Evolutionary conservation across 2,113 vertebrate species (phyloP).

Genomic region (Nannobrachium achirus): DNA sequence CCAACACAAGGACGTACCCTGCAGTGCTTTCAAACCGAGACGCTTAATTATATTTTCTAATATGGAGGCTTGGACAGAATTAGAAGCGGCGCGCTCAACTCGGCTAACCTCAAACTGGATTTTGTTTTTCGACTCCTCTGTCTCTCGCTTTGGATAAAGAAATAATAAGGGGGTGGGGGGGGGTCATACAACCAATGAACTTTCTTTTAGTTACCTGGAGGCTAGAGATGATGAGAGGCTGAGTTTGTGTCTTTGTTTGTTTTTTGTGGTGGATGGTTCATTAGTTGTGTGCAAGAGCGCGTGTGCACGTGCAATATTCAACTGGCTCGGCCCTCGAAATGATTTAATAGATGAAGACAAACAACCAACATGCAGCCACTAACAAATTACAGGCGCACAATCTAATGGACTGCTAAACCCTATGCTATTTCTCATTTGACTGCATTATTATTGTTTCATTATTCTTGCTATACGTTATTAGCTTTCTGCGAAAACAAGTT

Average conservation of each 20-base stretch:
- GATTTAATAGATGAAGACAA: too few species aligned
- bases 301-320: neutral
- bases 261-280: neutral
- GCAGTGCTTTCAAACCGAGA: slow-evolving; percentile 68
- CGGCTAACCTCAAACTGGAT: slow-evolving; percentile 51
- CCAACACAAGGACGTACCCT: slow-evolving; percentile 67
- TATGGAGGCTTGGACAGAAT: slow-evolving; percentile 59
- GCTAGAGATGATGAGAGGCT: slow-evolving; percentile 42
- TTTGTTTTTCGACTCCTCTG: slow-evolving; percentile 43
- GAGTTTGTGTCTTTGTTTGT: slow-evolving; percentile 17
- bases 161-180: slow-evolving; percentile 8
- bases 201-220: slow-evolving; percentile 59
- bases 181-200: slow-evolving; percentile 60
- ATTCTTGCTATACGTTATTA: too few species aligned
- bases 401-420: slow-evolving; percentile 33
- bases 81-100: slow-evolving; percentile 56
- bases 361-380: too few species aligned
- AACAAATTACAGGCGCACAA: too few species aligned
- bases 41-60: slow-evolving; percentile 73
- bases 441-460: too few species aligned
- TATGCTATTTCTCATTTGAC: too few species aligned
- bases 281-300: neutral
- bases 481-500: too few species aligned
- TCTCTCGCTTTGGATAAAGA: slow-evolving; percentile 42
- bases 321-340: too few species aligned